These are phyloP conservation scores for Microctenopoma stevenorrisi DNA, from an alignment of 2,797 vertebrate species.

Conservation along the genomic window DNA sequence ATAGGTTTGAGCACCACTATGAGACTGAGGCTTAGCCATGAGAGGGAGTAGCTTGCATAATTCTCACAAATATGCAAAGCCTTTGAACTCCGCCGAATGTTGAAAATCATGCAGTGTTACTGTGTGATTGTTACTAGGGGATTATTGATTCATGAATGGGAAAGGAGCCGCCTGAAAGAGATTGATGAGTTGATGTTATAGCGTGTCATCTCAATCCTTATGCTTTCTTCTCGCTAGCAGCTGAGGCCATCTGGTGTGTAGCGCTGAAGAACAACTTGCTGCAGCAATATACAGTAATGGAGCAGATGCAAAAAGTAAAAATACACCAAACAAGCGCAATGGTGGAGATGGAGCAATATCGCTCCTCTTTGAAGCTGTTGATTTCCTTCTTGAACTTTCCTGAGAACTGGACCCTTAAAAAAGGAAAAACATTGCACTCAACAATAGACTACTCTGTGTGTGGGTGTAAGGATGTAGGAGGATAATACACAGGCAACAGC, in stretches of 20 bases:
- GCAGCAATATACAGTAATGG: slow-evolving; percentile 13
- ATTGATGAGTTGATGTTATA: slow-evolving; percentile 54
- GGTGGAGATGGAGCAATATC: background rate
- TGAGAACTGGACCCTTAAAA: slow-evolving; percentile 34
- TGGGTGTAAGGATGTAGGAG: slow-evolving; percentile 57
- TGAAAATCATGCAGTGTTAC: slow-evolving; percentile 51
- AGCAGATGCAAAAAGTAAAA: slow-evolving; percentile 16
- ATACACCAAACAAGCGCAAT: background rate
- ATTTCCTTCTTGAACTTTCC: slow-evolving; percentile 52
- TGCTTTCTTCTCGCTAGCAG: slow-evolving; percentile 47
- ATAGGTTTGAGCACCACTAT: slow-evolving; percentile 68
- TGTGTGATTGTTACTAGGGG: slow-evolving; percentile 52
- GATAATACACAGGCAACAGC: slow-evolving; percentile 55
- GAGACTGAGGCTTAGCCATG: slow-evolving; percentile 72
- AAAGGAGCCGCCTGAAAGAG: slow-evolving; percentile 41
- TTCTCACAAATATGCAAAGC: slow-evolving; percentile 70
- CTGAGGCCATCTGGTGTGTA: slow-evolving; percentile 51
- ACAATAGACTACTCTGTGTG: slow-evolving; percentile 51
- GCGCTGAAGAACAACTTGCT: slow-evolving; percentile 28
- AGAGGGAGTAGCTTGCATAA: slow-evolving; percentile 67
- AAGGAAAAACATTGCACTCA: slow-evolving; percentile 26
- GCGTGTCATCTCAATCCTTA: slow-evolving; percentile 35
- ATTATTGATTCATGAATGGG: slow-evolving; percentile 69
- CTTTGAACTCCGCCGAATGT: slow-evolving; percentile 57
- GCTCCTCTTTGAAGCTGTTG: slow-evolving; percentile 31